Evolutionary conservation across 2,113 vertebrate species (phyloP).

Genomic region (Petromus typicus): DNA sequence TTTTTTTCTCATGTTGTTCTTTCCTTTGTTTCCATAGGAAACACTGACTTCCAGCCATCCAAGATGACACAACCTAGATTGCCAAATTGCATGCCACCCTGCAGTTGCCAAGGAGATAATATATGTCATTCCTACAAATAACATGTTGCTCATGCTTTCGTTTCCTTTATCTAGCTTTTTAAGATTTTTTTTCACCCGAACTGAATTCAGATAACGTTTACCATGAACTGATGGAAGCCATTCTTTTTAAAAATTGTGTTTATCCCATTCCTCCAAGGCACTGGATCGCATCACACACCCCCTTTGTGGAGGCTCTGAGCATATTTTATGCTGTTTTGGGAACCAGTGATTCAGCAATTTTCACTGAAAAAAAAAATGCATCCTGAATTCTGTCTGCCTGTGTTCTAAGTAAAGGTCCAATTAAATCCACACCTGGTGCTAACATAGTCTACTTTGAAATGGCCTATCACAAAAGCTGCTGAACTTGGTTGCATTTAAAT

Average conservation of each 20-base stretch:
- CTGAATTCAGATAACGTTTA: constrained; percentile 73
- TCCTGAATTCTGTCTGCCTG: constrained; percentile 77
- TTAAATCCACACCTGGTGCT: constrained; percentile 78
- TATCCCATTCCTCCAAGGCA: constrained; percentile 57
- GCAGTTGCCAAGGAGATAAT: constrained; percentile 87
- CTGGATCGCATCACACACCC: constrained; percentile 41
- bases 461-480: constrained; percentile 71
- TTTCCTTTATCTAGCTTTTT: constrained; percentile 78
- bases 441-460: constrained; percentile 67
- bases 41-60: constrained; percentile 85
- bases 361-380: constrained; percentile 52
- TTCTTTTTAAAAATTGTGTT: constrained; percentile 70
- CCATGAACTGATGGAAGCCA: constrained; percentile 60
- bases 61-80: constrained; percentile 81
- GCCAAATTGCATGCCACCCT: constrained; percentile 86
- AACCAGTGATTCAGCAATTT: constrained; percentile 80
- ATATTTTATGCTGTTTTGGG: constrained; percentile 74
- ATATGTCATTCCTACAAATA: constrained; percentile 88
- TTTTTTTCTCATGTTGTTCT: constrained; percentile 74
- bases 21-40: constrained; percentile 83
- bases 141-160: constrained; percentile 80
- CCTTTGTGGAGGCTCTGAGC: constrained; percentile 65
- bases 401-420: constrained; percentile 77
- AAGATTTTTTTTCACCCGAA: constrained; percentile 68
- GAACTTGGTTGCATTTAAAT: constrained; percentile 50